These are phyloP conservation scores for Drosophila varians DNA, from an alignment of 1,140 invertebrate species.

Conservation along the genomic window DNA sequence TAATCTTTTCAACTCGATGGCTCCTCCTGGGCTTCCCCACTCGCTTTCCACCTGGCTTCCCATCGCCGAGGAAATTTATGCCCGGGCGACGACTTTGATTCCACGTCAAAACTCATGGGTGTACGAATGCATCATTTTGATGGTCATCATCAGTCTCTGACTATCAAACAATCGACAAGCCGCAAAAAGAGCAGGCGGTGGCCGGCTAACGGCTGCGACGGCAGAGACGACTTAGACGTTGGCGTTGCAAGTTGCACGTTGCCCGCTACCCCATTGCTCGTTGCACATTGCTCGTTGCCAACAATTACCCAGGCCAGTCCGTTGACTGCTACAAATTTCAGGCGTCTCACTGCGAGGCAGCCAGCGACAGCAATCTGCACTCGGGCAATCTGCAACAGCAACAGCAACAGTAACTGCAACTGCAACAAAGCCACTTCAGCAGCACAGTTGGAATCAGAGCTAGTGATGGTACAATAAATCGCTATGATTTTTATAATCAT, in stretches of 20 bases:
- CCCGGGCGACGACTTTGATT: constrained; percentile 71
- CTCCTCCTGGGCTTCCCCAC: neutral
- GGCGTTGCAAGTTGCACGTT: constrained; percentile 54
- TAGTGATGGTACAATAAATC: neutral
- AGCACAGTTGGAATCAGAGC: constrained; percentile 1
- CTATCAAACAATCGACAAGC: constrained; percentile 75
- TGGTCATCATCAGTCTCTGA: constrained; percentile 82
- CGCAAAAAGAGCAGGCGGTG: constrained; percentile 10
- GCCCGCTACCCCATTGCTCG: constrained; percentile 30
- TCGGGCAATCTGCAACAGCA: constrained; percentile 63
- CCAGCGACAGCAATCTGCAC: constrained; percentile 66
- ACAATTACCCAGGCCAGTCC: constrained; percentile 52
- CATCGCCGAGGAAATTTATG: constrained; percentile 58
- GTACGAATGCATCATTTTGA: constrained; percentile 83
- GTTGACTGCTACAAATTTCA: constrained; percentile 81
- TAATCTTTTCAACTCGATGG: constrained; percentile 47
- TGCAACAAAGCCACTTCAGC: constrained; percentile 6
- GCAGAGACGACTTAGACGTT: too few relatives aligned
- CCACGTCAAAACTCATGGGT: constrained; percentile 82
- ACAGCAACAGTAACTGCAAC: constrained; percentile 39
- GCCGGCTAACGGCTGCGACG: constrained; percentile 14
- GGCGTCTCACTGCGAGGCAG: constrained; percentile 59
- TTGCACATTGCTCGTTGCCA: constrained; percentile 59
- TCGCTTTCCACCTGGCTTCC: constrained; percentile 24
- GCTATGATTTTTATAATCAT: neutral